Evolutionary conservation across 2,113 vertebrate species (phyloP).

Genomic region (Ptilorrhoa leucosticta): DNA sequence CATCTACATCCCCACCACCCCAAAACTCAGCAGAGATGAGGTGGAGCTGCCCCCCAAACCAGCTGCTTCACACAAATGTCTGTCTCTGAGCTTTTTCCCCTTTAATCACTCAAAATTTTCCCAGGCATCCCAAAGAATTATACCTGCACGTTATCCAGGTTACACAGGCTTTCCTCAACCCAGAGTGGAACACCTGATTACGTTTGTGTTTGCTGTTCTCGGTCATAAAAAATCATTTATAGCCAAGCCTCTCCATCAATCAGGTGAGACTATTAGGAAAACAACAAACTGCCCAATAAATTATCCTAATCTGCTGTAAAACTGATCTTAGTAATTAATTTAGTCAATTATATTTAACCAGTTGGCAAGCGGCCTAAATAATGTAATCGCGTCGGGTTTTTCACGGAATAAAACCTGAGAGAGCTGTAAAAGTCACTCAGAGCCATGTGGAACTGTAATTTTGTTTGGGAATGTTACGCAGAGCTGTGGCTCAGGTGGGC

Average conservation of each 20-base stretch:
- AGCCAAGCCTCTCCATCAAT: constrained; percentile 31
- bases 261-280: constrained; percentile 46
- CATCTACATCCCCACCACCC: not conserved
- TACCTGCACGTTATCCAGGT: not conserved
- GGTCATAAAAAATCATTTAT: constrained; percentile 39
- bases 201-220: not conserved
- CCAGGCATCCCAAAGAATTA: not conserved
- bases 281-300: constrained; percentile 47
- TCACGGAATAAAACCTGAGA: not conserved
- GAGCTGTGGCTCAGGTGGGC: not conserved
- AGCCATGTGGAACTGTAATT: not conserved
- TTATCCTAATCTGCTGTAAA: constrained; percentile 40
- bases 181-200: not conserved
- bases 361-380: constrained; percentile 27
- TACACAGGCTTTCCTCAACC: not conserved
- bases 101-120: not conserved
- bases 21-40: not conserved
- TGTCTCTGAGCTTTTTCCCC: not conserved
- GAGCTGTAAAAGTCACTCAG: not conserved
- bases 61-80: not conserved
- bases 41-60: not conserved
- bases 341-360: constrained; percentile 44
- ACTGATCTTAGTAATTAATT: constrained; percentile 50
- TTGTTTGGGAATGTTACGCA: not conserved
- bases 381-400: not conserved